Conservation (phyloP, 2,113 vertebrate species). For the Eptatretus burgeri region DNA sequence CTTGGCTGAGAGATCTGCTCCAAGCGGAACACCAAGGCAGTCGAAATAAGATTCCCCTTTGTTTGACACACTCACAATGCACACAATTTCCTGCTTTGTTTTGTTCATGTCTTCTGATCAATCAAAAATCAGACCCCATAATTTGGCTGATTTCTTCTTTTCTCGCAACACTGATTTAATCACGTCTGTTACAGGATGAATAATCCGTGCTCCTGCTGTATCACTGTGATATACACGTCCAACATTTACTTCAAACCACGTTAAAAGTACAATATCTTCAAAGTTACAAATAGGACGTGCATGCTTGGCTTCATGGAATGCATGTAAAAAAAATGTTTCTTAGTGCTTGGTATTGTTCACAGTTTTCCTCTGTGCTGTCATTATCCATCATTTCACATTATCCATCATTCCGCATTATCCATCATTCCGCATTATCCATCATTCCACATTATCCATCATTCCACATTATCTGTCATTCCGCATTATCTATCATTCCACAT, state of each 20-base stretch:
- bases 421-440: too few species aligned
- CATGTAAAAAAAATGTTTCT: neutral
- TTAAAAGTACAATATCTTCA: slow-evolving; percentile 5
- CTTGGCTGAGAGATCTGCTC: neutral
- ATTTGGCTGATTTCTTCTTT: neutral
- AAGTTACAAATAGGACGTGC: slow-evolving; percentile 2
- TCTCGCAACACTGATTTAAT: slow-evolving; percentile 1
- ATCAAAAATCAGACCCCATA: neutral
- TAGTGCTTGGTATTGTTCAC: neutral
- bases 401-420: too few species aligned
- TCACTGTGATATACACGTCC: neutral
- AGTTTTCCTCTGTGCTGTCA: neutral
- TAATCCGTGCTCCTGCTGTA: neutral
- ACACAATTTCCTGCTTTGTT: neutral
- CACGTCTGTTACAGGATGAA: neutral
- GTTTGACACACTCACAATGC: neutral
- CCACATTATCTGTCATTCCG: too few species aligned
- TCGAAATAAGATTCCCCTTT: neutral
- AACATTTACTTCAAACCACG: neutral
- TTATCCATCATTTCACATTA: too few species aligned
- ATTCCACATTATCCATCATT: too few species aligned
- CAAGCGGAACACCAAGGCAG: neutral
- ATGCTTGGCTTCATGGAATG: neutral
- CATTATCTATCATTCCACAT: too few species aligned
- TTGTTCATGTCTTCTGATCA: neutral